These are phyloP conservation scores for Phyllostomus discolor DNA, from an alignment of 2,113 vertebrate species.

Conservation along the genomic window DNA sequence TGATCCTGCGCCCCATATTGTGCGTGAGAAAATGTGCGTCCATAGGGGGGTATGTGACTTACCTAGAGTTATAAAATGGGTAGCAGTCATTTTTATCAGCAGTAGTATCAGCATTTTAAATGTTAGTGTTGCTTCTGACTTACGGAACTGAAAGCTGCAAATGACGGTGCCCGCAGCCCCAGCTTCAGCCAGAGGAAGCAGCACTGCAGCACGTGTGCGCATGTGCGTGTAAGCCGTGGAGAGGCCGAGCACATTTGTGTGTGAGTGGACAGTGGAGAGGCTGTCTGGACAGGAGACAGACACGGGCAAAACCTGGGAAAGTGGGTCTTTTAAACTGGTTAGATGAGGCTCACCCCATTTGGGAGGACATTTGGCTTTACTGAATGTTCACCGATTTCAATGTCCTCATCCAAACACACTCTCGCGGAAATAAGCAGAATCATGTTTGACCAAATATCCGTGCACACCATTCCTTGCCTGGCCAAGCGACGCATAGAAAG, in stretches of 20 bases:
- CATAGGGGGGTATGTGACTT: not conserved
- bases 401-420: not conserved
- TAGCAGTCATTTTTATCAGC: not conserved
- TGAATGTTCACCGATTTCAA: not conserved
- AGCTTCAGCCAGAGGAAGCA: not conserved
- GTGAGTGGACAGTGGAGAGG: not conserved
- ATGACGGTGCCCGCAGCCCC: not conserved
- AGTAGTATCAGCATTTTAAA: not conserved
- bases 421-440: not conserved
- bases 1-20: not conserved
- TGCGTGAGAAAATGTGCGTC: not conserved
- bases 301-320: not conserved
- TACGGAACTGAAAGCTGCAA: not conserved
- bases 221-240: too few relatives aligned
- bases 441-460: not conserved
- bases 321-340: not conserved
- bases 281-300: not conserved
- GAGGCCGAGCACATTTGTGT: too few relatives aligned
- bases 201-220: not conserved
- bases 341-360: not conserved
- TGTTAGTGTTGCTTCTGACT: not conserved
- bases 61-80: not conserved
- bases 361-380: not conserved
- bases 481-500: not conserved
- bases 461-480: not conserved